Evolutionary conservation across 2,888 invertebrate species (phyloP), one percentile per base, ranked within the genome.

Genomic region (Palloptera scutellata): DNA sequence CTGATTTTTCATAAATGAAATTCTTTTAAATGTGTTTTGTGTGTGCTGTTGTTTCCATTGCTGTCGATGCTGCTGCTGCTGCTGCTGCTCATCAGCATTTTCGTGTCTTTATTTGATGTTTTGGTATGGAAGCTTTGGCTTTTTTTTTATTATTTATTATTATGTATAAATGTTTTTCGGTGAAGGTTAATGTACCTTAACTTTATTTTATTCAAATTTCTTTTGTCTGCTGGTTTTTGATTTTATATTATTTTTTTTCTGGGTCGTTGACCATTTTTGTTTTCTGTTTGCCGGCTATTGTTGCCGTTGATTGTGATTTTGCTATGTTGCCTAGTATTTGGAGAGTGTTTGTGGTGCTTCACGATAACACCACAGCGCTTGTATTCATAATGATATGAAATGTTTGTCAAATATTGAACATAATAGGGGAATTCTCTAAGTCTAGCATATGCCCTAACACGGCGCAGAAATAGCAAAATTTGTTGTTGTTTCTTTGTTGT

Each of bases 221-320:
- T 15, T 65, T 55, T 65, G n/a, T 30, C 51, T 43, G 19, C 19
- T 54, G 54, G 42, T 17, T 52, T 59, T 61, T 42, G n/a, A 17
- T 59, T 30, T 53, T 55, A n/a, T 52, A 4, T 30, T 20, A 41
- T 69, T 67, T 41, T 67, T 43, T 64, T 66, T 63, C 64, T 68
- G 71, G 79, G 79, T 80, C 79, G 77, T 75, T 80, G 79, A 79
- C 79, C 76, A 73, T 74, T 78, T 78, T n/a, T n/a, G n/a, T 75
- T 68, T 72, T 69, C 75, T 70, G 71, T 71, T 54, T 66, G 58
- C 45, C 61, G 67, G 59, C 45, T 65, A 63, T 69, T 67, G 62
- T 30, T 64, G 54, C 65, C 63, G 52, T 48, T 64, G 61, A 12
- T 64, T 58, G 68, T 64, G 63, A 52, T 70, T 68, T 64, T 61